Conservation (phyloP, 1,140 invertebrate genomes). For the Neotoxoptera formosana region DNA sequence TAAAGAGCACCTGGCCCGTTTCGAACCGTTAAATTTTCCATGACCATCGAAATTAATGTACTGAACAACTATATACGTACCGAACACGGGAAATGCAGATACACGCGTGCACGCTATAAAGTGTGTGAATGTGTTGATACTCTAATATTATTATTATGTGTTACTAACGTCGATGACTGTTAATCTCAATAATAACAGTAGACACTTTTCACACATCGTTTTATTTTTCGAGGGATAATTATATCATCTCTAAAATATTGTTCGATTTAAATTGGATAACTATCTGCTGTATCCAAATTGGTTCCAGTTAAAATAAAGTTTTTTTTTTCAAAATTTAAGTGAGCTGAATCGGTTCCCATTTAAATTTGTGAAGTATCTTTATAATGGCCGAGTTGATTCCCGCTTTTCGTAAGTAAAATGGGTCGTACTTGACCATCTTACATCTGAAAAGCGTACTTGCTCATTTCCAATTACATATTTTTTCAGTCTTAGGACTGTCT, state of each 20-base stretch:
- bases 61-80: background rate
- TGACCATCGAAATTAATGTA: background rate
- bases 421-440: too few species aligned
- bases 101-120: background rate
- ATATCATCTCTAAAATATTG: background rate
- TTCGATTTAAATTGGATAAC: background rate
- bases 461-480: too few species aligned
- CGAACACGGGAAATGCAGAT: background rate
- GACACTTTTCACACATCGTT: background rate
- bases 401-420: too few species aligned
- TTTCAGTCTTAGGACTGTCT: too few species aligned
- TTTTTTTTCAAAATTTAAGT: too few species aligned
- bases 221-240: background rate
- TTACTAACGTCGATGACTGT: background rate
- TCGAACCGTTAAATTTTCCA: background rate
- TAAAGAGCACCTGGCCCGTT: background rate
- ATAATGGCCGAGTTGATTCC: too few species aligned
- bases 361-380: too few species aligned
- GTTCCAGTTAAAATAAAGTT: too few species aligned
- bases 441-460: too few species aligned
- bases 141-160: background rate
- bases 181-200: background rate
- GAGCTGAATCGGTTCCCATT: too few species aligned
- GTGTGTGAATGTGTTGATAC: background rate
- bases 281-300: too few species aligned